phyloP scores from a whole-genome alignment of 2,888 invertebrate species.

The Candidula unifasciata region DNA sequence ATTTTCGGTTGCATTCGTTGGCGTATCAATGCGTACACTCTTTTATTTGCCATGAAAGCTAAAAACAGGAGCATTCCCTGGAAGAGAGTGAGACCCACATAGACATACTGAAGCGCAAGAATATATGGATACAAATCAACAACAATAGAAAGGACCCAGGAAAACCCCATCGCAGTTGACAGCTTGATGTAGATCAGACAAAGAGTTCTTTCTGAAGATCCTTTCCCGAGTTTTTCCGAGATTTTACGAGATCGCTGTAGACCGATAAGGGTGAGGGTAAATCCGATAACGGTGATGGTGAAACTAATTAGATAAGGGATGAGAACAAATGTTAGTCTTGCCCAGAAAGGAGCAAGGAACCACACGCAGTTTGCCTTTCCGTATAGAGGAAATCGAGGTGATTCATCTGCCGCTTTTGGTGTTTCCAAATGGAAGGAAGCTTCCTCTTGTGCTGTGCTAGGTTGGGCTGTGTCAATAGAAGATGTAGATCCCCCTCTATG shows the following conservation, averaged over 20 bases:
- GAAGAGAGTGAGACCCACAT: background rate
- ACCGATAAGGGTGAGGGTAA: slow-evolving; percentile 50
- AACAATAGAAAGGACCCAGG: slow-evolving; percentile 8
- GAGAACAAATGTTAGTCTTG: slow-evolving; percentile 34
- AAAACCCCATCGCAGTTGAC: slow-evolving; percentile 42
- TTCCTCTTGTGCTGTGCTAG: background rate
- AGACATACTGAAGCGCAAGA: background rate
- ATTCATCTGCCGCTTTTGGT: background rate
- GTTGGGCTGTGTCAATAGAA: background rate
- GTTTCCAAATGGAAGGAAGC: background rate
- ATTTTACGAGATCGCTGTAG: slow-evolving; percentile 28
- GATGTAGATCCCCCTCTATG: background rate
- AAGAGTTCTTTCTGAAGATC: background rate
- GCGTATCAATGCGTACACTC: slow-evolving; percentile 22
- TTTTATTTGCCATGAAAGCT: slow-evolving; percentile 35
- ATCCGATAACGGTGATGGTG: slow-evolving; percentile 49
- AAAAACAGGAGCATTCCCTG: slow-evolving; percentile 28
- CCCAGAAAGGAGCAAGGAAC: slow-evolving; percentile 41
- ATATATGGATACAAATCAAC: background rate
- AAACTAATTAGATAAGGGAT: slow-evolving; percentile 51
- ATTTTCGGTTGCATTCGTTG: background rate
- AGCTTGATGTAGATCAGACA: slow-evolving; percentile 37
- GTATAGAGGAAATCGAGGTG: slow-evolving; percentile 19
- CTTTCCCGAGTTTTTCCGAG: slow-evolving; percentile 12
- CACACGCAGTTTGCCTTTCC: slow-evolving; percentile 35